Evolutionary conservation across 2,888 invertebrate species (phyloP).

Genomic region (Torymus auratus): DNA sequence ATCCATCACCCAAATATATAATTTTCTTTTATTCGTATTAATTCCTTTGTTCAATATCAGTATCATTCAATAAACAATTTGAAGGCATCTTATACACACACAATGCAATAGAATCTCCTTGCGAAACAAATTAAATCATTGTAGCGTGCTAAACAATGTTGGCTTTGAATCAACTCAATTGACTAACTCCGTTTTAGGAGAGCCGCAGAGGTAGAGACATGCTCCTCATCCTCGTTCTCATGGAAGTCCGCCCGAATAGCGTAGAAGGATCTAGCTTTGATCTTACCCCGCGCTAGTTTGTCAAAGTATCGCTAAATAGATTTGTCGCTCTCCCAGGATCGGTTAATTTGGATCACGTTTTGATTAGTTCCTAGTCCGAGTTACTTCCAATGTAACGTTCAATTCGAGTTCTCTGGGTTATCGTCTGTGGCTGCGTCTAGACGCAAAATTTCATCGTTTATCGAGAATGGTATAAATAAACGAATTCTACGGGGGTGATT

Average conservation of each 20-base stretch:
- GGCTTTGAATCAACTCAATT: conserved; percentile 1
- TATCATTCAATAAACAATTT: no score
- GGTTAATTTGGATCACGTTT: neutral
- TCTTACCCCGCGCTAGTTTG: neutral
- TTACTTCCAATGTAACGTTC: neutral
- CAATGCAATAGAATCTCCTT: no score
- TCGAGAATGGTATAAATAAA: no score
- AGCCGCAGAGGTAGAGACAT: neutral
- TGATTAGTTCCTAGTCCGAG: neutral
- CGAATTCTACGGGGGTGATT: no score
- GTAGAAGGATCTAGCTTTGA: neutral
- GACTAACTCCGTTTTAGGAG: neutral
- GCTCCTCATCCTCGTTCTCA: neutral
- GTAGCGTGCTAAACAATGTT: neutral
- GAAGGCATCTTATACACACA: no score
- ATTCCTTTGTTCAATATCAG: no score
- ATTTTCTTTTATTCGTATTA: no score
- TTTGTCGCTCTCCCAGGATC: neutral
- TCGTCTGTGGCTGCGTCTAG: no score
- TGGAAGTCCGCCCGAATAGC: neutral
- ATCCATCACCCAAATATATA: no score
- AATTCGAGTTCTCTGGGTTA: neutral
- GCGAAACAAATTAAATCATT: no score
- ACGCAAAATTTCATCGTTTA: no score
- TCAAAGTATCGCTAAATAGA: conserved; percentile 1